These are phyloP conservation scores for Priocnemis perturbator DNA, from an alignment of 2,888 invertebrate genomes.

Conservation along the genomic window DNA sequence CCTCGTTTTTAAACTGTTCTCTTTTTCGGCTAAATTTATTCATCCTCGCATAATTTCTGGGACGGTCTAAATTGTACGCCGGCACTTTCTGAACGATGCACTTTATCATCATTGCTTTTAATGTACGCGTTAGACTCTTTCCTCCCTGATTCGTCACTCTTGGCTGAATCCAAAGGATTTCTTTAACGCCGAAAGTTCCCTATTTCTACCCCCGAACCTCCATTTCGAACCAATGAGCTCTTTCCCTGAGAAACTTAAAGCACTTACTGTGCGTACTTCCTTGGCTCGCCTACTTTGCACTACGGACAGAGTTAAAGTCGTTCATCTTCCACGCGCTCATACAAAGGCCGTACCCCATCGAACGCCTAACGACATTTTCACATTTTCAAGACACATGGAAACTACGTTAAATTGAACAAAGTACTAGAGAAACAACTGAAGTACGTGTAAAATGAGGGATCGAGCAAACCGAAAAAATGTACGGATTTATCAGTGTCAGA, in stretches of 20 bases:
- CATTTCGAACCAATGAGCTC: background rate
- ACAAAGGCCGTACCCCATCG: conserved; percentile 5
- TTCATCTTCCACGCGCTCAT: conserved; percentile 7
- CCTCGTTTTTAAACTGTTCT: no score
- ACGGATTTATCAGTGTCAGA: no score
- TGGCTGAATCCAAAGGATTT: no score
- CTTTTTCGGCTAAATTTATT: no score
- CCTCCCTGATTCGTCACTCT: no score
- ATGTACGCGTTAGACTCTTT: no score
- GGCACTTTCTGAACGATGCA: no score
- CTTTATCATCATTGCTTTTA: no score
- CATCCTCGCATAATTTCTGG: no score
- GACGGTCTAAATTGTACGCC: no score
- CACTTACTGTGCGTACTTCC: conserved; percentile 40
- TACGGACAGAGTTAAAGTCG: conserved; percentile 23
- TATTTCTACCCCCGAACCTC: background rate
- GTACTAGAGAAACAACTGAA: background rate
- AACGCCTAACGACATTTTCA: conserved; percentile 11
- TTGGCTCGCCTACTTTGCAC: conserved; percentile 17
- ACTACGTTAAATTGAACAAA: no score
- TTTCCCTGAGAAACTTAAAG: conserved; percentile 16
- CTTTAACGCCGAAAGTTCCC: background rate
- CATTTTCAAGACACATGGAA: background rate
- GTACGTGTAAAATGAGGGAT: background rate
- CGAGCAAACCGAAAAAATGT: no score